Evolutionary conservation across 2,797 vertebrate genomes (phyloP), one percentile per base, ranked within the genome.

Genomic region (Cossypha caffra): DNA sequence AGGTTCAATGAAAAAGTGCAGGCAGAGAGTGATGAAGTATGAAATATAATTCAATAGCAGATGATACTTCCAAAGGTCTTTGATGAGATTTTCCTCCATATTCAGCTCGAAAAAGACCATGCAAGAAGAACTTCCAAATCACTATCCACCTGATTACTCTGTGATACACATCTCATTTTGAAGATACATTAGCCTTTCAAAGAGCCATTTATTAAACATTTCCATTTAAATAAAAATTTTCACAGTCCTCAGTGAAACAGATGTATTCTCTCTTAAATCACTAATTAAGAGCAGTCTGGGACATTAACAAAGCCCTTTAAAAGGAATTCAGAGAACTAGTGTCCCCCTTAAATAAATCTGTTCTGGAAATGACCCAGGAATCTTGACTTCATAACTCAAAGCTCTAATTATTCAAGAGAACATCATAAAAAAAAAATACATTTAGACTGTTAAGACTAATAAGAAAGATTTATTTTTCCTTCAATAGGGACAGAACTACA

Each of bases 141-240:
- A 68, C 68, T 45, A 62, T 42, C 33, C 47, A 86, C 33, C 48
- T 43, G 50, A 81, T 84, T 47, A 62, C 50, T 57, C 81, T 19
- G 13, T 23, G 75, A 43, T 50, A 73, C 31, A 58, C 1, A 0
- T 61, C 86, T 91, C 85, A 54, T 96, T 96, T 64, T 77, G 52
- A 92, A 97, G 77, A 92, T 42, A 47, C 21, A 86, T 84, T 81
- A 95, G 59, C 62, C 63, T 66, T 90, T 82, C 83, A 82, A 95
- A 94, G 64, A 86, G 45, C 9, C 96, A 75, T 96, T 95, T 93
- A 95, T 90, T 86, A 95, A 77, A 80, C 29, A 91, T 82, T 88
- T 58, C 66, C n/a, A 71, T 91, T 95, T 95, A 86, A 96, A 95
- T 95, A 97, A 96, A 88, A 95, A 82, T 94, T 90, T 95, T 89